Percentiles rank a stretch among this genome's conserved stretches.
These are phyloP conservation scores for Distichodus sexfasciatus DNA, from an alignment of 2,797 vertebrate genomes.

Conservation along the genomic window DNA sequence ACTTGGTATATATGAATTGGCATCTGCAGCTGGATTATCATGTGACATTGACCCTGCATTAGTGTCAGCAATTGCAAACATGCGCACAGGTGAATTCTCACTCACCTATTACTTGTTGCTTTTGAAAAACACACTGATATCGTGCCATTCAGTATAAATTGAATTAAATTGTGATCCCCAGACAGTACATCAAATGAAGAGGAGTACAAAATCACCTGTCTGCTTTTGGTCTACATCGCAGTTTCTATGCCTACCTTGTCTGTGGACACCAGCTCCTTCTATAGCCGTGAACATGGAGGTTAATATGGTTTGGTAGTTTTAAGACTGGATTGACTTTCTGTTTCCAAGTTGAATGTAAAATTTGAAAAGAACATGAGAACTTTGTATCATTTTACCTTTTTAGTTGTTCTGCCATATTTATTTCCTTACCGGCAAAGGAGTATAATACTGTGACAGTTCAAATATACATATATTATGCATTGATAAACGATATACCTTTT, in stretches of 20 bases:
- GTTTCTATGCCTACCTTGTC: constrained; percentile 85
- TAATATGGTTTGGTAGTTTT: not conserved
- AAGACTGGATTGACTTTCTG: too few relatives aligned
- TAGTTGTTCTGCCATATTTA: too few relatives aligned
- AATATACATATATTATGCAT: too few relatives aligned
- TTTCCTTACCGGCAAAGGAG: too few relatives aligned
- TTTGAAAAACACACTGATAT: too few relatives aligned
- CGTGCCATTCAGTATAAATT: not conserved
- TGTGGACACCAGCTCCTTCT: constrained; percentile 77
- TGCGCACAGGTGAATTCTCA: constrained; percentile 77
- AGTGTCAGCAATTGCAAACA: constrained; percentile 75
- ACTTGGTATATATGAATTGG: constrained; percentile 84
- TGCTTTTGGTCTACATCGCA: constrained; percentile 88
- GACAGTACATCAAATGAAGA: constrained; percentile 83
- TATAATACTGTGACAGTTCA: too few relatives aligned
- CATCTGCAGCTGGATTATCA: constrained; percentile 82
- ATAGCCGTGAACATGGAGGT: constrained; percentile 84
- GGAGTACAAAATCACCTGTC: constrained; percentile 85
- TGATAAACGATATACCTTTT: too few relatives aligned
- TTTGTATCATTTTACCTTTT: too few relatives aligned
- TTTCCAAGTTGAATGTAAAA: too few relatives aligned
- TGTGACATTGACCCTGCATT: constrained; percentile 87
- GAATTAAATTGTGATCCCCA: constrained; percentile 50
- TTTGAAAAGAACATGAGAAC: too few relatives aligned
- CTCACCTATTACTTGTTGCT: too few relatives aligned